Percentiles rank a stretch among this genome's conserved stretches.
phyloP scores from a whole-genome alignment of 2,113 vertebrate genomes.

The Semicossyphus pulcher region DNA sequence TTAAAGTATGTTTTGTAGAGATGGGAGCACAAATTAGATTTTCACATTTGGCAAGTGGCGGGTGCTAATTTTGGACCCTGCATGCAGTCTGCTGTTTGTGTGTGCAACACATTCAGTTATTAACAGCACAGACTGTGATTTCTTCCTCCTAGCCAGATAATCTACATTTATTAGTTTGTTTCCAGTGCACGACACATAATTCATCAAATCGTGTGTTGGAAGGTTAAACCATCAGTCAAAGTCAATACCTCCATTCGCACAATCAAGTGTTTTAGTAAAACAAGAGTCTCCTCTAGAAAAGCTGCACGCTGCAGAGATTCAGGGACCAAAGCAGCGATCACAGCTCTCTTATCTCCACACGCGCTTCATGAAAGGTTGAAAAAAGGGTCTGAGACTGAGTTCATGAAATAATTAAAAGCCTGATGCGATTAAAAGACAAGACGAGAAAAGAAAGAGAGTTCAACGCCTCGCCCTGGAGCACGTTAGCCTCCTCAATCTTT shows the following conservation, averaged over 20 bases:
- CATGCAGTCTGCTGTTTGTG: too few species aligned
- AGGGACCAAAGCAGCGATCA: constrained; percentile 17
- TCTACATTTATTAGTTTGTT: constrained; percentile 66
- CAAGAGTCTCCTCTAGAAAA: constrained; percentile 23
- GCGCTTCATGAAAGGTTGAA: constrained; percentile 66
- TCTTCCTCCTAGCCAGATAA: constrained; percentile 38
- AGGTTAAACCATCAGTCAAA: constrained; percentile 56
- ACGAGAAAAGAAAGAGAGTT: constrained; percentile 41
- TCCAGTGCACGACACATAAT: constrained; percentile 59
- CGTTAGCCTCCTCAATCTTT: constrained; percentile 64
- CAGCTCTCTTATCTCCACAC: constrained; percentile 26
- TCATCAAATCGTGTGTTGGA: constrained; percentile 17
- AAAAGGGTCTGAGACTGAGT: constrained; percentile 46
- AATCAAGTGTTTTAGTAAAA: constrained; percentile 33
- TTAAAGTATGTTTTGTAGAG: too few species aligned
- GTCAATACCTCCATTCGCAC: constrained; percentile 41
- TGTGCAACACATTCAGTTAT: too few species aligned
- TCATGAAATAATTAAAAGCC: constrained; percentile 75
- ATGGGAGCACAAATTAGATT: too few species aligned
- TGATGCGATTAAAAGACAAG: constrained; percentile 72
- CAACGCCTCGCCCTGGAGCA: constrained; percentile 41
- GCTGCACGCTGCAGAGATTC: background rate
- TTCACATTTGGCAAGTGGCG: too few species aligned
- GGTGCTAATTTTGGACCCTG: too few species aligned
- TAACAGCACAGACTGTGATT: too few species aligned